Conservation (phyloP, 2,797 vertebrate species). For the Poecilia picta region DNA sequence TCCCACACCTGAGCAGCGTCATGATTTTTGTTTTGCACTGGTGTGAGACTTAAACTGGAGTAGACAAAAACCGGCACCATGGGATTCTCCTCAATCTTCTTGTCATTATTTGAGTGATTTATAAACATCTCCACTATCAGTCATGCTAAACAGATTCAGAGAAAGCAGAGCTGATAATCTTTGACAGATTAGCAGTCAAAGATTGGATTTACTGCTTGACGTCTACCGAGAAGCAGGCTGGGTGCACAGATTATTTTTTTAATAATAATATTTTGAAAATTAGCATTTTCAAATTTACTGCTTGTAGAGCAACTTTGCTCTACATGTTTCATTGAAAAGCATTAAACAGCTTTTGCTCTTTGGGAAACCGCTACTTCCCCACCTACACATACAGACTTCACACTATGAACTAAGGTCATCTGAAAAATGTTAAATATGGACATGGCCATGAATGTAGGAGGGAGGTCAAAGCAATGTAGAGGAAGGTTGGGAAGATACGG, state of each 20-base stretch:
- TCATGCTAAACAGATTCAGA: slow-evolving; percentile 12
- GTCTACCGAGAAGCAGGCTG: neutral
- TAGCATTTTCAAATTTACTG: neutral
- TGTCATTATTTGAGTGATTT: slow-evolving; percentile 28
- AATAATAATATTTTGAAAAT: slow-evolving; percentile 7
- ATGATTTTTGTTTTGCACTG: slow-evolving; percentile 87
- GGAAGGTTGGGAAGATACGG: slow-evolving; percentile 17
- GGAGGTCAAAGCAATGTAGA: slow-evolving; percentile 42
- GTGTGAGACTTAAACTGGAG: slow-evolving; percentile 89
- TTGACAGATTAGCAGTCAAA: neutral
- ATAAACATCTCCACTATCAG: slow-evolving; percentile 25
- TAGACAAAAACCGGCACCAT: slow-evolving; percentile 60
- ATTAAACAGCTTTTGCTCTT: slow-evolving; percentile 20
- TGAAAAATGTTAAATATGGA: slow-evolving; percentile 47
- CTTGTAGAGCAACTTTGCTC: slow-evolving; percentile 21
- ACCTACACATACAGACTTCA: slow-evolving; percentile 46
- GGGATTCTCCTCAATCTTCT: slow-evolving; percentile 33
- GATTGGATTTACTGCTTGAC: neutral
- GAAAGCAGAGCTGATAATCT: slow-evolving; percentile 6
- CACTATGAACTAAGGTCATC: slow-evolving; percentile 37
- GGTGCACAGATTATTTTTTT: neutral
- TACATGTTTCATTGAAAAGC: slow-evolving; percentile 41
- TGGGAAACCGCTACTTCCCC: slow-evolving; percentile 30
- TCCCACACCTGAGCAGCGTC: slow-evolving; percentile 89
- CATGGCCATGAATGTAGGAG: slow-evolving; percentile 54